Base-by-base conservation (phyloP, 2,888 invertebrate species). In the Schrankia costaestrigalis region DNA sequence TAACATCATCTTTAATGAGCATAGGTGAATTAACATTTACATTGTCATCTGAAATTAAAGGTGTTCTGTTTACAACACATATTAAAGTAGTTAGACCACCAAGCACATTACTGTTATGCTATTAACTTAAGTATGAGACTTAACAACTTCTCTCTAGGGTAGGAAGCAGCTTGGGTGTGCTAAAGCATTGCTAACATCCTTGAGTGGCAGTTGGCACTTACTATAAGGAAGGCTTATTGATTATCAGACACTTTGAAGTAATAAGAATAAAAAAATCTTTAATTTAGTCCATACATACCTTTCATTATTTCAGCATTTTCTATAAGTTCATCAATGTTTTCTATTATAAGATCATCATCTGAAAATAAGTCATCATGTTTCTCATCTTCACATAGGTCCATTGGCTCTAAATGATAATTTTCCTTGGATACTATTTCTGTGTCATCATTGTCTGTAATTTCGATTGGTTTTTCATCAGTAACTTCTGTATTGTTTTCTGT, bases 281-380 rank as follows among this genome's bases (percentile, higher is more conserved):
- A 13, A 32, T 10, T 11, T 4, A 19, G 5, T 26, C 7, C 17
- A 35, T 22, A 29, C 35, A 25, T 58, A 80, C 79, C 69, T 66
- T 56, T 63, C 31, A 69, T 52, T 26, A 74, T 65, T 60, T 77
- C 75, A 25, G 78, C 76, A 58, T 73, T 77, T 70, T 79, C 74
- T 40, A 81, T 78, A 6, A 85, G 59, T 35, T 47, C 66, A 46
- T 84, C 81, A 46, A 85, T 78, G 41, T 85, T 78, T 24, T 75
- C 76, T 56, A 78, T 71, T 45, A 79, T 70, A 17, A 78, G 47
- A 49, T 78, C 80, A 57, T 80, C 69, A 51, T 82, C 79, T 23
- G 78, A 74, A 44, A 80, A 80, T n/a, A 49, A 46, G 4, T 54
- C 46, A 17, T 46, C 40, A 12, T 38, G 29, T 9, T 41, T 31